Evolutionary conservation across 2,797 vertebrate genomes (phyloP).

Genomic region (Accipiter minullus): DNA sequence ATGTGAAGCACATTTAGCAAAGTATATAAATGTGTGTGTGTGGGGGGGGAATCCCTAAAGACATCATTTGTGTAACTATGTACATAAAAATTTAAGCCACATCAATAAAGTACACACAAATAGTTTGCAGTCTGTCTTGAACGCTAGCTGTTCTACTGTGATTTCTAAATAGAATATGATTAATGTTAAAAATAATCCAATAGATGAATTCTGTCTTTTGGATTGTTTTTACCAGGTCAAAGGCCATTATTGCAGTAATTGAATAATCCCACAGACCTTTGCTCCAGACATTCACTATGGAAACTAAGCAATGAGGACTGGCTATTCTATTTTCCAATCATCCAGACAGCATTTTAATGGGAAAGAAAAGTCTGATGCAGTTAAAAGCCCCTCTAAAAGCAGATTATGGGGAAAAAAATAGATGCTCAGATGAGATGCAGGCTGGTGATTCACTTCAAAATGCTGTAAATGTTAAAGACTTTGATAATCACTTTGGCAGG

Average conservation of each 20-base stretch:
- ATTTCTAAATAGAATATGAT: slow-evolving; percentile 51
- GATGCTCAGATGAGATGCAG: slow-evolving; percentile 25
- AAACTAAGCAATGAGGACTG: slow-evolving; percentile 31
- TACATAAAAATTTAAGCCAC: neutral
- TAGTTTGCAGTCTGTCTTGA: slow-evolving; percentile 5
- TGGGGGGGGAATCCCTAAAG: neutral
- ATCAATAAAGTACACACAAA: neutral
- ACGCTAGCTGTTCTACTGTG: neutral
- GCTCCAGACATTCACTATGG: slow-evolving; percentile 58
- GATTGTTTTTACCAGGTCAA: slow-evolving; percentile 51
- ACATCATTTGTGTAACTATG: neutral
- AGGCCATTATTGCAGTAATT: slow-evolving; percentile 52
- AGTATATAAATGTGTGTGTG: neutral
- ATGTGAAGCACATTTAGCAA: neutral
- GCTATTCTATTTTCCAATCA: slow-evolving; percentile 47
- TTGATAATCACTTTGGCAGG: slow-evolving; percentile 22
- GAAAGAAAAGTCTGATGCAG: slow-evolving; percentile 21
- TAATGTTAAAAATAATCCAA: slow-evolving; percentile 53
- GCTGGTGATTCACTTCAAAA: slow-evolving; percentile 43
- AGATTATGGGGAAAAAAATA: slow-evolving; percentile 46
- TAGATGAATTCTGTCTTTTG: slow-evolving; percentile 42
- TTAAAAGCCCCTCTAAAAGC: slow-evolving; percentile 57
- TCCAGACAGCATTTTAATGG: slow-evolving; percentile 38
- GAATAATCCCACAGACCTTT: slow-evolving; percentile 66
- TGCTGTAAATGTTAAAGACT: slow-evolving; percentile 37